Conservation (phyloP, 2,113 vertebrate genomes). For the Xenus cinereus region DNA sequence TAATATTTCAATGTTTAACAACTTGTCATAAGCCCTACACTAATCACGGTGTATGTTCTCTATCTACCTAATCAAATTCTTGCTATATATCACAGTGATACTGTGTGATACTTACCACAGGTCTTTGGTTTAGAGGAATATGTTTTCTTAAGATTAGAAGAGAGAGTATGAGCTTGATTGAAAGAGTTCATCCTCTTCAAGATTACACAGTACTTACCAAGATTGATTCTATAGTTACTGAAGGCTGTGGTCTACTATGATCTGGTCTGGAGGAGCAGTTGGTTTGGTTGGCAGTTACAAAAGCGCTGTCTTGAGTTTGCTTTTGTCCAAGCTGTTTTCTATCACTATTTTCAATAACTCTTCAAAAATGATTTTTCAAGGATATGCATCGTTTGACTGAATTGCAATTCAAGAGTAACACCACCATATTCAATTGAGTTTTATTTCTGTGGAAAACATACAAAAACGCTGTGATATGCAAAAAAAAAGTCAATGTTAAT, state of each 20-base stretch:
- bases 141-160: neutral
- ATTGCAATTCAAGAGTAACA: neutral
- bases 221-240: neutral
- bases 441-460: neutral
- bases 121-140: neutral
- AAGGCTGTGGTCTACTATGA: neutral
- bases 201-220: too few relatives aligned
- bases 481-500: neutral
- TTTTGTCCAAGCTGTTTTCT: neutral
- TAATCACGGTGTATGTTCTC: neutral
- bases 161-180: neutral
- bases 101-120: neutral
- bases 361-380: neutral
- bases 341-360: neutral
- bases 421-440: neutral
- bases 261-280: neutral
- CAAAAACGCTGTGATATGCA: neutral
- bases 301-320: neutral
- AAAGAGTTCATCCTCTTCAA: neutral
- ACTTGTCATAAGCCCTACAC: neutral
- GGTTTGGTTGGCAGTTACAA: neutral
- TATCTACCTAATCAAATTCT: neutral
- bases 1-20: neutral
- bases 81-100: neutral
- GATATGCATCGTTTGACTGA: neutral